A percentile compares a stretch with the other conserved stretches of the same genome.
phyloP scores from a whole-genome alignment of 2,888 invertebrate species.

The Lasioglossum vierecki region DNA sequence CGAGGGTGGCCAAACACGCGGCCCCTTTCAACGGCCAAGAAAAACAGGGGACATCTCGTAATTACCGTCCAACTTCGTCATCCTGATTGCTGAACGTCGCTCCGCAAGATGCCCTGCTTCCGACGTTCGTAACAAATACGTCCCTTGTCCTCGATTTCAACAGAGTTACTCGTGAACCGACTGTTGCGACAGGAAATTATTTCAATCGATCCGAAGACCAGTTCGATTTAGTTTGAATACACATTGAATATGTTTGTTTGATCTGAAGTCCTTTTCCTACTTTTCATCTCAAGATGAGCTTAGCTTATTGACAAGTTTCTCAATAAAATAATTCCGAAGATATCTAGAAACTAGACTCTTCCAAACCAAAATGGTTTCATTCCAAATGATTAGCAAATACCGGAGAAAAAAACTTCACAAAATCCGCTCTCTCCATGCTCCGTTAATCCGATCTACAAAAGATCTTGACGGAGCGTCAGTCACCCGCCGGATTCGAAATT shows the following conservation, averaged over 20 bases:
- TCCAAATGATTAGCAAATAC: not conserved
- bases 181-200: not conserved
- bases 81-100: slow-evolving; percentile 61
- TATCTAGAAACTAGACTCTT: rapidly evolving
- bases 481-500: not conserved
- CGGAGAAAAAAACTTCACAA: not conserved
- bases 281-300: too few relatives aligned
- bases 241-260: too few relatives aligned
- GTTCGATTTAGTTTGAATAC: not conserved
- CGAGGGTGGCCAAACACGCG: not conserved
- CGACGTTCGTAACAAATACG: not conserved
- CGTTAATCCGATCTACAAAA: not conserved
- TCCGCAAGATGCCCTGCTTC: not conserved
- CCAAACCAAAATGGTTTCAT: not conserved
- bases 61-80: slow-evolving; percentile 65
- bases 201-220: not conserved
- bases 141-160: not conserved
- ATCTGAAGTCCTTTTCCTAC: too few relatives aligned
- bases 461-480: not conserved
- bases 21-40: slow-evolving; percentile 17
- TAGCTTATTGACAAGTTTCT: too few relatives aligned
- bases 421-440: not conserved
- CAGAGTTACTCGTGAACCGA: not conserved
- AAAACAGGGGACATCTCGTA: slow-evolving; percentile 51
- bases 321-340: not conserved